phyloP scores from a whole-genome alignment of 2,888 invertebrate genomes.

The Cerceris rybyensis region DNA sequence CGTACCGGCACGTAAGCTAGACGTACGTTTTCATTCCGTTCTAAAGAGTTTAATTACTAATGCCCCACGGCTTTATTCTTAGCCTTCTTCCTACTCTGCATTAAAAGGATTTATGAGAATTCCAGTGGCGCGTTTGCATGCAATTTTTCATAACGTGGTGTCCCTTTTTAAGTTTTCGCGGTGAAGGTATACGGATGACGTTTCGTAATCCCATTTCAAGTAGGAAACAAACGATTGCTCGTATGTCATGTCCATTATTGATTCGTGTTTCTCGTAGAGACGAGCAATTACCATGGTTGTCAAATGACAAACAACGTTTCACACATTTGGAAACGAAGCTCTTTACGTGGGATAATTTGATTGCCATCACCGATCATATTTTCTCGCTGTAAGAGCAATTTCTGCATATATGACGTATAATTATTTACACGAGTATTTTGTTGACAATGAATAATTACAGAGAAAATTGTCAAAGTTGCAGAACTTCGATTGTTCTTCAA shows the following conservation, averaged over 20 bases:
- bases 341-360: neutral
- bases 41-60: neutral
- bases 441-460: too few species aligned
- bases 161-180: neutral
- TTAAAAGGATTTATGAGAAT: conserved; percentile 1
- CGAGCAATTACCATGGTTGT: conserved; percentile 6
- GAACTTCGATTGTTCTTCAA: too few species aligned
- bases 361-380: too few species aligned
- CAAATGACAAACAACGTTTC: neutral
- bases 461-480: too few species aligned
- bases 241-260: conserved; percentile 6
- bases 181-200: neutral
- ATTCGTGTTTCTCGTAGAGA: conserved; percentile 6
- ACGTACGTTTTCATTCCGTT: neutral
- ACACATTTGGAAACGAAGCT: neutral
- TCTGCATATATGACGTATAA: too few species aligned
- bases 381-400: too few species aligned
- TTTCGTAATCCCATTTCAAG: neutral
- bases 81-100: neutral
- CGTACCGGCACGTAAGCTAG: too few species aligned
- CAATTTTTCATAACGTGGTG: neutral
- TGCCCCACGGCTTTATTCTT: neutral
- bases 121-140: neutral
- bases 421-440: too few species aligned
- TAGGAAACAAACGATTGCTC: conserved; percentile 10